Evolutionary conservation across 2,888 invertebrate species (phyloP), one percentile per base, ranked within the genome.

Genomic region (Acanthosepion pharaonis): DNA sequence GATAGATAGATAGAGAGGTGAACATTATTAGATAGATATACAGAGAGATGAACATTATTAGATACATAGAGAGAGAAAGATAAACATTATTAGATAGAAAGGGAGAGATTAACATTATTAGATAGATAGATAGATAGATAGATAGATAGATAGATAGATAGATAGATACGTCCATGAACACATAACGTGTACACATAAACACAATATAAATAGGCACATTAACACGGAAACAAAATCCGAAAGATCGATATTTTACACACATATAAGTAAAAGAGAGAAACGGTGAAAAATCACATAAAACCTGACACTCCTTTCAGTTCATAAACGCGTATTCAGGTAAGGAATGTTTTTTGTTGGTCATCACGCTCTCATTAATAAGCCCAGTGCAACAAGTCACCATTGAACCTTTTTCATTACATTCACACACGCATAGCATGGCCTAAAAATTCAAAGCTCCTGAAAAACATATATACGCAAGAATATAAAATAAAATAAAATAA

Each of bases 381-480:
- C 78, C n/a, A 78, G n/a, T 78, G 78, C n/a, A 78, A 78, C 78
- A n/a, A n/a, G 78, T n/a, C n/a, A 78, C n/a, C n/a, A 78, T 78
- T 78, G 78, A 33, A 78, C 78, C 78, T 33, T 78, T 78, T 78
- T 78, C n/a, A 78, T 78, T 78, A n/a, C 78, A n/a, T 33, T 78
- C 78, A 78, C 78, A 78, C 78, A 78, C 78, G 78, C 78, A 15
- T 78, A n/a, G n/a, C n/a, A 33, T 33, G 78, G 11, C 18, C 78
- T 78, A 78, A 78, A 78, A 78, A 78, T 33, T n/a, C 11, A 78
- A 78, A 78, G 78, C 78, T 78, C 78, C 8, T 78, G 20, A 20
- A 78, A n/a, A 78, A 78, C 9, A 64, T 64, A 64, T 25, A 28
- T 25, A 64, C 5, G 28, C 0, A 78, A 6, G 1, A 78, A 78